A percentile compares a stretch with the other conserved stretches of the same genome.
Conservation (phyloP, 2,113 vertebrate species). For the Seriola aureovittata region DNA sequence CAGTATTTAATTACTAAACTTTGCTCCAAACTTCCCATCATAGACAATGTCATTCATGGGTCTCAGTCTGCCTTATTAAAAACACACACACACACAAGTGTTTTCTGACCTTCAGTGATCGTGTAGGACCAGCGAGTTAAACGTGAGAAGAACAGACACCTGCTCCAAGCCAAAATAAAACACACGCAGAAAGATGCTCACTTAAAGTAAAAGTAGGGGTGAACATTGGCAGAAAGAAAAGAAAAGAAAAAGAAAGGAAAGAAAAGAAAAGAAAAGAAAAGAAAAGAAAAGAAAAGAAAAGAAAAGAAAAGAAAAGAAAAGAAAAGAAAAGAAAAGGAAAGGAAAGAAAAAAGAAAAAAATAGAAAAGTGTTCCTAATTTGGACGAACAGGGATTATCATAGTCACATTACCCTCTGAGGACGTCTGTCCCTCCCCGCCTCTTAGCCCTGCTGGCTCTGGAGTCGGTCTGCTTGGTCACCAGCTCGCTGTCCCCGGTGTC, state of each 20-base stretch:
- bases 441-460: constrained; percentile 91
- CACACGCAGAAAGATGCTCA: background rate
- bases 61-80: constrained; percentile 69
- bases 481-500: constrained; percentile 68
- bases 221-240: no score
- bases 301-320: background rate
- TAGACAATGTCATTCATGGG: constrained; percentile 73
- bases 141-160: constrained; percentile 53
- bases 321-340: background rate
- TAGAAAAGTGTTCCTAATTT: constrained; percentile 5
- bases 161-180: constrained; percentile 39
- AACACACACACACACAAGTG: constrained; percentile 16
- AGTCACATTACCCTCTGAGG: constrained; percentile 91
- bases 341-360: background rate
- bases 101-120: constrained; percentile 40
- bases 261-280: background rate
- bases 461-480: constrained; percentile 81
- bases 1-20: constrained; percentile 85
- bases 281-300: constrained; percentile 5
- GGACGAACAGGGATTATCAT: constrained; percentile 23
- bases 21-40: constrained; percentile 82
- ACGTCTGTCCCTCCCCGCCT: constrained; percentile 91
- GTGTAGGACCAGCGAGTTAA: constrained; percentile 2
- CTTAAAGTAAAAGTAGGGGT: background rate
- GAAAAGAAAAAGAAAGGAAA: background rate